Evolutionary conservation across 2,888 invertebrate genomes (phyloP).

Genomic region (Scrobipalpa atriplicella): DNA sequence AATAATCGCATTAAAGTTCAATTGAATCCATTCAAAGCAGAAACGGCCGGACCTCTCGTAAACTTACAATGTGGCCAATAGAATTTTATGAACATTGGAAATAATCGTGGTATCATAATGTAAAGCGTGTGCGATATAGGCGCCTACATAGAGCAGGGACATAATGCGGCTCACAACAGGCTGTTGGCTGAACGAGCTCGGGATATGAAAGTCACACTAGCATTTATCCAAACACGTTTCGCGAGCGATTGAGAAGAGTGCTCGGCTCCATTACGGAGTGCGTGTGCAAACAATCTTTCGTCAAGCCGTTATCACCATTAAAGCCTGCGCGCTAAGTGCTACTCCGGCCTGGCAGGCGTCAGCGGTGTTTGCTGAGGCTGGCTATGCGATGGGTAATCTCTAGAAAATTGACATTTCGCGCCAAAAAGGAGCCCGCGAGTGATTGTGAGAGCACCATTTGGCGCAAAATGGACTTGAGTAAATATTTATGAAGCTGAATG

Average conservation of each 20-base stretch:
- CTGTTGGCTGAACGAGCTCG: constrained; percentile 44
- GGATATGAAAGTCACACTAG: constrained; percentile 74
- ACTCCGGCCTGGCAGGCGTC: constrained; percentile 39
- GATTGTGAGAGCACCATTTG: constrained; percentile 64
- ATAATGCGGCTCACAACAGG: constrained; percentile 34
- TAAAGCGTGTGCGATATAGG: constrained; percentile 2
- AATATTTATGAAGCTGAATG: constrained; percentile 64
- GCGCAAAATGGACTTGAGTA: constrained; percentile 57
- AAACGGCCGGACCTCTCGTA: not conserved
- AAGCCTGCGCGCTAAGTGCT: constrained; percentile 46
- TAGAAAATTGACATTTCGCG: constrained; percentile 75
- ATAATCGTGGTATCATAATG: not conserved
- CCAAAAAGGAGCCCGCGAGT: constrained; percentile 63
- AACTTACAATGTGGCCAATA: constrained; percentile 14
- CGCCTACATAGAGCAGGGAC: not conserved
- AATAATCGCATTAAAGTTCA: constrained; percentile 5
- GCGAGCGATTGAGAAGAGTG: constrained; percentile 73
- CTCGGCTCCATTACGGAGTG: constrained; percentile 68
- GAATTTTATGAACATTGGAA: not conserved
- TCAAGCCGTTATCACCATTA: constrained; percentile 57
- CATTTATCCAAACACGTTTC: constrained; percentile 75
- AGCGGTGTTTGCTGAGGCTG: constrained; percentile 53
- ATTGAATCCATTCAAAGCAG: no score
- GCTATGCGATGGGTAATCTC: constrained; percentile 59
- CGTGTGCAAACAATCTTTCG: constrained; percentile 62